Percentiles rank a stretch among this genome's conserved stretches.
phyloP scores from a whole-genome alignment of 2,113 vertebrate genomes.

The Sinocyclocheilus rhinocerous region DNA sequence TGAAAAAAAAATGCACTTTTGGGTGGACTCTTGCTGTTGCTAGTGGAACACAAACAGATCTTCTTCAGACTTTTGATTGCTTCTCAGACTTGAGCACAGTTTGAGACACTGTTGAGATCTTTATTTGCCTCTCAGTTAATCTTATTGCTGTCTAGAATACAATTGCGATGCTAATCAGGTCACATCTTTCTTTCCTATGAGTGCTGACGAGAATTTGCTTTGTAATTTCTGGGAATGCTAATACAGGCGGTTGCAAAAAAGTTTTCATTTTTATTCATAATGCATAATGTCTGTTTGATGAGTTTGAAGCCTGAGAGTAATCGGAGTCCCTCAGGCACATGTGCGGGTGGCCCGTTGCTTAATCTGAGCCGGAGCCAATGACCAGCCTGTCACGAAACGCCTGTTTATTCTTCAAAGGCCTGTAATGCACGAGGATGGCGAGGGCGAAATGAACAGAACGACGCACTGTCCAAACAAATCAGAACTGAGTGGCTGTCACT shows the following conservation, averaged over 20 bases:
- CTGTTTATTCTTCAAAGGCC: slow-evolving; percentile 11
- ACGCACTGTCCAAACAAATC: slow-evolving; percentile 61
- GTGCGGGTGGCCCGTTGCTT: not conserved
- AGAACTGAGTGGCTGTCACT: slow-evolving; percentile 44
- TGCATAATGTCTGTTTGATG: not conserved
- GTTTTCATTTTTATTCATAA: not conserved
- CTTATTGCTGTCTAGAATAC: not conserved
- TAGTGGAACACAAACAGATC: no score
- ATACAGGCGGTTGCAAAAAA: not conserved
- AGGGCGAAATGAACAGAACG: slow-evolving; percentile 51
- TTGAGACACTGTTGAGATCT: not conserved
- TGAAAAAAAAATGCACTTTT: no score
- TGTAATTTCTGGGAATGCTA: not conserved
- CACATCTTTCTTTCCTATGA: not conserved
- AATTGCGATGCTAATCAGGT: not conserved
- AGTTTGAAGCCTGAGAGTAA: not conserved
- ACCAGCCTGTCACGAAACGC: not conserved
- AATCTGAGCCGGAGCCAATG: not conserved
- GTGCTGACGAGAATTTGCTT: not conserved
- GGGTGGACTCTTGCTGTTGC: not conserved
- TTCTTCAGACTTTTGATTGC: not conserved
- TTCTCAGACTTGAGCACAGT: not conserved
- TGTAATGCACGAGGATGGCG: slow-evolving; percentile 19
- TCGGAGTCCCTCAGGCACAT: not conserved
- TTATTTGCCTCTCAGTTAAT: not conserved